Percentiles rank a stretch among this genome's conserved stretches.
These are phyloP conservation scores for Ceratina calcarata DNA, from an alignment of 1,140 invertebrate species.

Conservation along the genomic window DNA sequence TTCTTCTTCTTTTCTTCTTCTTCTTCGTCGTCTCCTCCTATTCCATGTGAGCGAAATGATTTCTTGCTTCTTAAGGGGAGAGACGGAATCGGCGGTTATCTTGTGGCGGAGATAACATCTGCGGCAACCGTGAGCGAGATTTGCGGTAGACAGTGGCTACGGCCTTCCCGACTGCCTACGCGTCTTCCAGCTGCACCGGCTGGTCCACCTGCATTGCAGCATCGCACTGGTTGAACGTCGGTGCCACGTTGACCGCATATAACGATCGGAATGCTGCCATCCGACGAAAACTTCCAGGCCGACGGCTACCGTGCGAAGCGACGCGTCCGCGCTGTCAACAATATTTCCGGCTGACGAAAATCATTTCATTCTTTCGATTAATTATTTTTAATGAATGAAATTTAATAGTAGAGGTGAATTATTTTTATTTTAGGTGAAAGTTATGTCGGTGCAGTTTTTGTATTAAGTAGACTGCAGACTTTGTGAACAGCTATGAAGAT, in stretches of 20 bases:
- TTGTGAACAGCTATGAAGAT: no score
- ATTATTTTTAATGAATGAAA: no score
- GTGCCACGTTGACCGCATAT: constrained; percentile 36
- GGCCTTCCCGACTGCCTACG: constrained; percentile 44
- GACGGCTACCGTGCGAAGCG: no score
- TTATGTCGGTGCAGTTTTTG: no score
- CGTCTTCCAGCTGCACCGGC: constrained; percentile 41
- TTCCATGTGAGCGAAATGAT: constrained; percentile 51
- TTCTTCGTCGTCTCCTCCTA: constrained; percentile 55
- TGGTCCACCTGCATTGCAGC: constrained; percentile 53
- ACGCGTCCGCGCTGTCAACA: no score
- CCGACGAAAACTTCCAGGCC: constrained; percentile 24
- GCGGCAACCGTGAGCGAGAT: constrained; percentile 47
- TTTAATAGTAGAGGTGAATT: no score
- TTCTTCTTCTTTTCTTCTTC: neutral
- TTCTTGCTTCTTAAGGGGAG: constrained; percentile 15
- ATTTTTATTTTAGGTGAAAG: no score
- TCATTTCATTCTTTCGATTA: no score
- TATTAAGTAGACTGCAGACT: no score
- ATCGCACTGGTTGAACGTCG: constrained; percentile 47
- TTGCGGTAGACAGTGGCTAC: constrained; percentile 45
- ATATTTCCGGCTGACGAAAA: no score
- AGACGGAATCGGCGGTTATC: constrained; percentile 41
- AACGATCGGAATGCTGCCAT: constrained; percentile 44
- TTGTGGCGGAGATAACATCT: constrained; percentile 47